These are phyloP conservation scores for Amphiprion clarkii DNA, from an alignment of 2,797 vertebrate species.

Conservation along the genomic window DNA sequence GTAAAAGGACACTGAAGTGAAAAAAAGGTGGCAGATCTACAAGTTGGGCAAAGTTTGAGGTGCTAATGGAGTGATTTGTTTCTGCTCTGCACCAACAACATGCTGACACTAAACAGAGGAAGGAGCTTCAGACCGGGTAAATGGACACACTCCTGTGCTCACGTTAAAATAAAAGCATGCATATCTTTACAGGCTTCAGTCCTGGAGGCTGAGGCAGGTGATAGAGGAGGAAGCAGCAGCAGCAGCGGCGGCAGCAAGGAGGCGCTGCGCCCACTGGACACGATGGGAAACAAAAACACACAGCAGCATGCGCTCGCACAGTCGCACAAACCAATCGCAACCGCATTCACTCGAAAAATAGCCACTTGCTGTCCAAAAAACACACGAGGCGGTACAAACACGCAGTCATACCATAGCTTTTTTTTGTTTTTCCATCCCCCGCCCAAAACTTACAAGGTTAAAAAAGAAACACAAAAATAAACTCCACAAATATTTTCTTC, in stretches of 20 bases:
- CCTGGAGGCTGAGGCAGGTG: slow-evolving; percentile 57
- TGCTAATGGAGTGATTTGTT: slow-evolving; percentile 63
- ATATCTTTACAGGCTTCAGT: slow-evolving; percentile 72
- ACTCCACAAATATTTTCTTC: slow-evolving; percentile 80
- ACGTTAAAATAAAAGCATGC: slow-evolving; percentile 75
- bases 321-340: slow-evolving; percentile 41
- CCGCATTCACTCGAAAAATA: slow-evolving; percentile 27
- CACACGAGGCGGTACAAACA: slow-evolving; percentile 65
- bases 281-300: slow-evolving; percentile 41
- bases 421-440: slow-evolving; percentile 23
- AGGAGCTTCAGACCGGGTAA: slow-evolving; percentile 44
- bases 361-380: slow-evolving; percentile 22
- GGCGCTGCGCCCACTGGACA: slow-evolving; percentile 38
- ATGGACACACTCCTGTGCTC: slow-evolving; percentile 39
- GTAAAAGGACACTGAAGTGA: slow-evolving; percentile 25
- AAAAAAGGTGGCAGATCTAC: slow-evolving; percentile 19
- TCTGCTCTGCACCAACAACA: slow-evolving; percentile 49
- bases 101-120: slow-evolving; percentile 35
- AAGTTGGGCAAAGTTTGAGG: slow-evolving; percentile 37
- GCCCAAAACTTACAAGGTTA: slow-evolving; percentile 65
- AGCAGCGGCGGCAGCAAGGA: slow-evolving; percentile 20
- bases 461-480: slow-evolving; percentile 82
- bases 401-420: slow-evolving; percentile 65
- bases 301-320: slow-evolving; percentile 19
- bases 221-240: slow-evolving; percentile 42